These are phyloP conservation scores for Phyllopteryx taeniolatus DNA, from an alignment of 2,113 vertebrate species.

Conservation along the genomic window DNA sequence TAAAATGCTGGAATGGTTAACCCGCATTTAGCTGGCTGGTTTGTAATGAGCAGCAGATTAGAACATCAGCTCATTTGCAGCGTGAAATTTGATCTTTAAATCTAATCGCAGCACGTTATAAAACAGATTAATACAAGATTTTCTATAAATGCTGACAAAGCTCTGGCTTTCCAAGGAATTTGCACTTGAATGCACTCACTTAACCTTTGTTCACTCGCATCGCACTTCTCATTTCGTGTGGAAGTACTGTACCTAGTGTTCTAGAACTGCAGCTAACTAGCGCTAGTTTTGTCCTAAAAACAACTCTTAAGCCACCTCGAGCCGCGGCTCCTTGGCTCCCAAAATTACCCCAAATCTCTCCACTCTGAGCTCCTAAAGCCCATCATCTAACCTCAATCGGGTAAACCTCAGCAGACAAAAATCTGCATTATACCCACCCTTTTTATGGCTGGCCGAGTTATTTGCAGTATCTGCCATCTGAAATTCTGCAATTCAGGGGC, in stretches of 20 bases:
- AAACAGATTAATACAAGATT: slow-evolving; percentile 2
- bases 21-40: slow-evolving; percentile 2
- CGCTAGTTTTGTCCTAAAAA: slow-evolving; percentile 53
- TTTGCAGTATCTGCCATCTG: not conserved
- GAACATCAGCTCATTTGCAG: slow-evolving; percentile 1
- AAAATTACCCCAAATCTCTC: slow-evolving; percentile 45
- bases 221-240: slow-evolving; percentile 21
- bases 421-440: not conserved
- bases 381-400: slow-evolving; percentile 36
- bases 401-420: slow-evolving; percentile 34
- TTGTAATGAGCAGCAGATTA: slow-evolving; percentile 5
- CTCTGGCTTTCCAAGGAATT: not conserved
- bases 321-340: slow-evolving; percentile 30
- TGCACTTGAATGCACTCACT: not conserved
- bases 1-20: slow-evolving; percentile 26
- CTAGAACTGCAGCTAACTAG: slow-evolving; percentile 35
- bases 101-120: slow-evolving; percentile 12
- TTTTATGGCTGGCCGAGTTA: slow-evolving; percentile 3
- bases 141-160: not conserved
- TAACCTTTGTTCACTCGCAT: not conserved
- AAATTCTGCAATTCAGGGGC: not conserved
- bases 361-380: slow-evolving; percentile 40
- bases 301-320: slow-evolving; percentile 36
- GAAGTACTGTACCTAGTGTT: slow-evolving; percentile 21
- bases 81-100: not conserved